These are phyloP conservation scores for Ctenochaetus hawaiiensis DNA, from an alignment of 2,797 vertebrate genomes.

Conservation along the genomic window DNA sequence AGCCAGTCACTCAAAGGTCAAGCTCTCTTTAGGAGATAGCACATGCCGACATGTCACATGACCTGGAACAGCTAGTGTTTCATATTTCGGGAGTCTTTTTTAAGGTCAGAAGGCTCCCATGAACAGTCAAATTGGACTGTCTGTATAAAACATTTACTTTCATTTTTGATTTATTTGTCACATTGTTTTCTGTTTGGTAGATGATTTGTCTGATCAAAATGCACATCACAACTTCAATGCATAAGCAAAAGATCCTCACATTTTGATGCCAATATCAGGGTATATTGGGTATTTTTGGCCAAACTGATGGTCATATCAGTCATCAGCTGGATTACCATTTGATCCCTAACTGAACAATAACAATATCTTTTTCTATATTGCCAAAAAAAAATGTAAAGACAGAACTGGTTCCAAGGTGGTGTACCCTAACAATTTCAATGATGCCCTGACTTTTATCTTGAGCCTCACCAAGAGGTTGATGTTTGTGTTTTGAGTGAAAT, in stretches of 20 bases:
- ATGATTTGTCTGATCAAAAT: too few species aligned
- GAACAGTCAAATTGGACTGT: not conserved
- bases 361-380: too few species aligned
- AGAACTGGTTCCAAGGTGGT: not conserved
- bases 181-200: too few species aligned
- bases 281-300: not conserved
- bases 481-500: not conserved
- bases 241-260: not conserved
- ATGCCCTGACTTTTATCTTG: not conserved
- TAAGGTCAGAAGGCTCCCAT: constrained; percentile 54
- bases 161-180: not conserved
- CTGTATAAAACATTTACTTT: not conserved
- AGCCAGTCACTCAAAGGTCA: constrained; percentile 51
- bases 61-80: constrained; percentile 65
- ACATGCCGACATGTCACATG: constrained; percentile 52
- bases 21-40: constrained; percentile 48
- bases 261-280: not conserved
- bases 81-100: constrained; percentile 62
- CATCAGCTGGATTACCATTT: too few species aligned
- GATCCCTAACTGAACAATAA: too few species aligned
- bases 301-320: not conserved
- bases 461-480: not conserved
- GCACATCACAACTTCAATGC: too few species aligned
- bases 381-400: too few species aligned
- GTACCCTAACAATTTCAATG: not conserved